These are phyloP conservation scores for Pelodytes ibericus DNA, from an alignment of 2,797 vertebrate genomes.

Conservation along the genomic window DNA sequence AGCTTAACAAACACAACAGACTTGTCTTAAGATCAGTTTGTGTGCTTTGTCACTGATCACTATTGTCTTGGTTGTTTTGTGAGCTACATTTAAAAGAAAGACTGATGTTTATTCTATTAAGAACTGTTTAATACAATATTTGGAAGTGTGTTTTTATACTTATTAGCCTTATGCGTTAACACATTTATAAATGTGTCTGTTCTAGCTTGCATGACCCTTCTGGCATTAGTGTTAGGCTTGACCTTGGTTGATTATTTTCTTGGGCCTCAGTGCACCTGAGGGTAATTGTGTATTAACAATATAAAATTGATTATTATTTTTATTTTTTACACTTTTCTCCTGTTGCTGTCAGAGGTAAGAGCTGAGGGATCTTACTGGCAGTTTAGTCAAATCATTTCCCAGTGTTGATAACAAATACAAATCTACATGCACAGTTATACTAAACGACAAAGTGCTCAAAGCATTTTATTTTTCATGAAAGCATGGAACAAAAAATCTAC, in stretches of 20 bases:
- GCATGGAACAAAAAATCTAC: no score
- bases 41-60: neutral
- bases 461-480: no score
- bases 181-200: neutral
- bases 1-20: neutral
- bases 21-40: neutral
- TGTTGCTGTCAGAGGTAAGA: constrained; percentile 13
- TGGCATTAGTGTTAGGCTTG: neutral
- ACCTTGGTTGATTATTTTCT: constrained; percentile 2
- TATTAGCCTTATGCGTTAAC: neutral
- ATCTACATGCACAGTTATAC: no score
- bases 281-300: constrained; percentile 31
- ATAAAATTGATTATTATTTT: neutral
- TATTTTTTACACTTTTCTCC: constrained; percentile 2
- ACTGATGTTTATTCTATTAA: no score
- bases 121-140: no score
- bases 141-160: neutral
- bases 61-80: neutral
- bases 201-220: neutral
- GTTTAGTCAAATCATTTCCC: neutral
- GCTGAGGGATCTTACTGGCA: neutral
- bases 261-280: constrained; percentile 1
- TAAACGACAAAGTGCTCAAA: no score
- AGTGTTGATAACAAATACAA: neutral
- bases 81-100: no score